phyloP scores from a whole-genome alignment of 2,797 vertebrate genomes.

The Phalloptychus januarius region DNA sequence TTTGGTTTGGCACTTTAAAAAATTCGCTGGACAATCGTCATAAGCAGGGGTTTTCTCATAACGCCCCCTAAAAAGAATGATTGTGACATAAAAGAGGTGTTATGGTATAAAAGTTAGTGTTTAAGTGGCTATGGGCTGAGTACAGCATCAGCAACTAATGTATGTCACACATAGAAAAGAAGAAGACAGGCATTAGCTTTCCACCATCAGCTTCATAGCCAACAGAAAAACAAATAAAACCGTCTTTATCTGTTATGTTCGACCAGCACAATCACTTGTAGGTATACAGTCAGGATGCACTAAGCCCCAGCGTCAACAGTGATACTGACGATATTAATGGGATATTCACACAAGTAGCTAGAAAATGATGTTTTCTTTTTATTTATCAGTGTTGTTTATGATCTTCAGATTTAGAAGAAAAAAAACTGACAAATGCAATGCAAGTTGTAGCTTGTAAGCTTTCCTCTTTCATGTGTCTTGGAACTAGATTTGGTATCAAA shows the following conservation, averaged over 20 bases:
- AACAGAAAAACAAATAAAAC: conserved; percentile 36
- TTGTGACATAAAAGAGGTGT: not conserved
- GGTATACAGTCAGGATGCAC: conserved; percentile 54
- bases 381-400: conserved; percentile 47
- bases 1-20: conserved; percentile 6
- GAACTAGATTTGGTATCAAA: conserved; percentile 23
- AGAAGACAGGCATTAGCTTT: conserved; percentile 54
- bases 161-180: conserved; percentile 38
- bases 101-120: not conserved
- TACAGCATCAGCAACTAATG: conserved; percentile 44
- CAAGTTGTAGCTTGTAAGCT: conserved; percentile 36
- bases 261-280: conserved; percentile 46
- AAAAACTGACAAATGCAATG: conserved; percentile 47
- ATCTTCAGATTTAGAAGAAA: conserved; percentile 28
- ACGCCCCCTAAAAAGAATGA: conserved; percentile 16
- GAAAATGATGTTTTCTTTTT: conserved; percentile 61
- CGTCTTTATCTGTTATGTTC: conserved; percentile 35
- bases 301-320: conserved; percentile 60
- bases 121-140: conserved; percentile 26
- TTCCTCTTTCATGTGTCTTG: conserved; percentile 23
- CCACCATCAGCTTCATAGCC: conserved; percentile 34
- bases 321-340: conserved; percentile 48
- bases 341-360: conserved; percentile 58
- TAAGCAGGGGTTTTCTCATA: conserved; percentile 16
- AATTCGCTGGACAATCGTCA: not conserved